phyloP scores from a whole-genome alignment of 2,797 vertebrate species.

The Lagocephalus sceleratus region DNA sequence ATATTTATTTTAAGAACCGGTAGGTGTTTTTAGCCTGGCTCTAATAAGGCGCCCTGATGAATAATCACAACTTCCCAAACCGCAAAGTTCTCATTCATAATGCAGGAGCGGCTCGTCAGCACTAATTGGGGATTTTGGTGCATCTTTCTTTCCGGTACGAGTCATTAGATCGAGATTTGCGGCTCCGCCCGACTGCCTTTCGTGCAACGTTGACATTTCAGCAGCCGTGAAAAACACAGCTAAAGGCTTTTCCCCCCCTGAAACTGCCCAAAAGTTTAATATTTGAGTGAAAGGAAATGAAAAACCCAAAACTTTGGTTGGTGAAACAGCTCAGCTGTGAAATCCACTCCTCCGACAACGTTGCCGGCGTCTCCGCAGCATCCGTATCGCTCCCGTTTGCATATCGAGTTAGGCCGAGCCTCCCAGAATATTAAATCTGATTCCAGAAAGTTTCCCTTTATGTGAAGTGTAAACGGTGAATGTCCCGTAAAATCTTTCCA shows the following conservation, averaged over 20 bases:
- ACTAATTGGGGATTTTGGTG: slow-evolving; percentile 18
- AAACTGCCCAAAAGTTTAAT: too few species aligned
- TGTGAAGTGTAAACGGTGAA: slow-evolving; percentile 17
- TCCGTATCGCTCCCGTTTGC: slow-evolving; percentile 11
- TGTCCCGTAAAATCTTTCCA: slow-evolving; percentile 12
- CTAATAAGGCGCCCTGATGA: slow-evolving; percentile 66
- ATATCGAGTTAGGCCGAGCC: slow-evolving; percentile 17
- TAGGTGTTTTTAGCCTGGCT: slow-evolving; percentile 36
- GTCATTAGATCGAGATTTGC: slow-evolving; percentile 5
- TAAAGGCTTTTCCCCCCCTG: too few species aligned
- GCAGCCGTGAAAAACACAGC: too few species aligned
- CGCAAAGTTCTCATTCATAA: slow-evolving; percentile 59
- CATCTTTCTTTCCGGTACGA: slow-evolving; percentile 2
- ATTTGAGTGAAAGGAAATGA: too few species aligned
- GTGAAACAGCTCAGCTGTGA: too few species aligned
- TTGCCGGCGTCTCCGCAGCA: too few species aligned
- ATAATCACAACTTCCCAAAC: slow-evolving; percentile 51
- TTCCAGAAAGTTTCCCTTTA: slow-evolving; percentile 12
- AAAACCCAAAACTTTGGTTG: too few species aligned
- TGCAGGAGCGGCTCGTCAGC: slow-evolving; percentile 25
- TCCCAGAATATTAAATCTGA: neutral
- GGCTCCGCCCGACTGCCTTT: too few species aligned
- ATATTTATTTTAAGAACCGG: slow-evolving; percentile 29
- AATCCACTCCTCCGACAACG: too few species aligned
- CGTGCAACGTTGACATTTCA: too few species aligned